Evolutionary conservation across 2,888 invertebrate genomes (phyloP), one percentile per base, ranked within the genome.

Genomic region (Eupithecia inturbata): DNA sequence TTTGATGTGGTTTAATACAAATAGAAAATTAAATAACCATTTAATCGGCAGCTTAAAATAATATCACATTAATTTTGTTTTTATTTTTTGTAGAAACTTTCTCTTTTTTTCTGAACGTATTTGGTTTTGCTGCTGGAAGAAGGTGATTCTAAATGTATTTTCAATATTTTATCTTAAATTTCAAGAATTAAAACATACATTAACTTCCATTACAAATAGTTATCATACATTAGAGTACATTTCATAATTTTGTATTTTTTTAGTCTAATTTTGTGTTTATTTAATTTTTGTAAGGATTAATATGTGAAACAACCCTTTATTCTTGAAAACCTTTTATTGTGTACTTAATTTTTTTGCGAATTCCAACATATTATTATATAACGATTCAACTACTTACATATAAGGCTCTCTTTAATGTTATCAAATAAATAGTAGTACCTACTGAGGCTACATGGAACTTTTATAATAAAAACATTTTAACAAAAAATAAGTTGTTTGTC

Each of bases 321-420:
- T 75, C 74, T 76, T 76, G 69, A 70, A 73, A 74, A 68, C 71
- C 76, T 73, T 73, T 72, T 70, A 68, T 63, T 72, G 71, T 80
- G 82, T 82, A 82, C 82, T 82, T 82, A 82, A 81, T 82, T 77
- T 80, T 31, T 79, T 75, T 69, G 74, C 67, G 41, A 76, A 74
- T 74, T 68, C 70, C 66, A 75, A 70, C n/a, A n/a, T n/a, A n/a
- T n/a, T 76, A 69, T 73, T 71, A n/a, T 73, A 75, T 71, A 68
- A 57, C 71, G 66, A 71, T 69, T 73, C 62, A 73, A 76, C 69
- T 75, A n/a, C n/a, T n/a, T n/a, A 73, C 57, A 73, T 70, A 72
- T 60, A 74, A 79, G 74, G 82, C 82, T 82, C 82, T 82, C 82
- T 82, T 67, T 74, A 63, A 73, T 67, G n/a, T 70, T 68, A 75